Conservation (phyloP, 1,140 invertebrate genomes). For the Parapsyche elsis region DNA sequence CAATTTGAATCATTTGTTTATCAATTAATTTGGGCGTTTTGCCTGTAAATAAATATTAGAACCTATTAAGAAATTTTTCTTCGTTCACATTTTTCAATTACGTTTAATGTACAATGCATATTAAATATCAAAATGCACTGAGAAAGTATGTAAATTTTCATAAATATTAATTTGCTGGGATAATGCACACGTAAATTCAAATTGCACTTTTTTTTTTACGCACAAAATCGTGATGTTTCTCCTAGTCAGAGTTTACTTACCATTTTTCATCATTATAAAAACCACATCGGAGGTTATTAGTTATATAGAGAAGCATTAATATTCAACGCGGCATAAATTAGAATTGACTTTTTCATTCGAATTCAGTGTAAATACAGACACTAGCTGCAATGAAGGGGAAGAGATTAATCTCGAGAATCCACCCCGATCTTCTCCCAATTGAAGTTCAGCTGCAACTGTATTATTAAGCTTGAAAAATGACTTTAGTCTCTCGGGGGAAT, state of each 20-base stretch:
- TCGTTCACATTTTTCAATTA: too few species aligned
- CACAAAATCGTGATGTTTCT: too few species aligned
- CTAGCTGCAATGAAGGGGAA: background rate
- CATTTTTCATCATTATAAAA: background rate
- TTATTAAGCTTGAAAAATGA: constrained; percentile 45
- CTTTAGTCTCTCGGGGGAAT: constrained; percentile 23
- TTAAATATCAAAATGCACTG: background rate
- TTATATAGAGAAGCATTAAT: too few species aligned
- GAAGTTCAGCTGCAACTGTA: constrained; percentile 22
- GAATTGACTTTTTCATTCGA: background rate
- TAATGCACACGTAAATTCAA: background rate
- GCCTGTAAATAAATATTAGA: too few species aligned
- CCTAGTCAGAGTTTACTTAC: background rate
- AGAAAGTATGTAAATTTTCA: background rate
- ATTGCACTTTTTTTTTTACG: constrained; percentile 3
- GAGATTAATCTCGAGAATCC: constrained; percentile 34
- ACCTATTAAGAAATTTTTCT: too few species aligned
- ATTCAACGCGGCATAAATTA: background rate
- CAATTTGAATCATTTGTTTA: too few species aligned
- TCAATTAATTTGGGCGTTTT: too few species aligned
- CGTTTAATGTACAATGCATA: too few species aligned
- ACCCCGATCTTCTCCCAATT: constrained; percentile 14
- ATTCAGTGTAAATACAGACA: background rate
- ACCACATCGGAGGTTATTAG: background rate
- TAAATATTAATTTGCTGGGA: constrained; percentile 2